These are phyloP conservation scores for Aphelinus atriplicis DNA, from an alignment of 1,140 invertebrate genomes.

Conservation along the genomic window DNA sequence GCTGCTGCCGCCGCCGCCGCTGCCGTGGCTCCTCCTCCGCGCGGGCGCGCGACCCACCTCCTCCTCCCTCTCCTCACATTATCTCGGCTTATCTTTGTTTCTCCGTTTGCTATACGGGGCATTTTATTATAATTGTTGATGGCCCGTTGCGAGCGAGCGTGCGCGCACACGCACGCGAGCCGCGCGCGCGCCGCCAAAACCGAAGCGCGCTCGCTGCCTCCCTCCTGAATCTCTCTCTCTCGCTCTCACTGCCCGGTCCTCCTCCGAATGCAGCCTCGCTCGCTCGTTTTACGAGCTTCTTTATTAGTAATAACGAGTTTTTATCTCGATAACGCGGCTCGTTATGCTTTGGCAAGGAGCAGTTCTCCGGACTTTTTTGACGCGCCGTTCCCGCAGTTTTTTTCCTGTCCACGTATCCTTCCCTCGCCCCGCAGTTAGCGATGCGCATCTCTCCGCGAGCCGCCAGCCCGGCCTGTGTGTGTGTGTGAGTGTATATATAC, in stretches of 20 bases:
- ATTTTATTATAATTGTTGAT: slow-evolving; percentile 66
- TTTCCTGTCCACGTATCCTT: no score
- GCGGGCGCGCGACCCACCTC: background rate
- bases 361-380: slow-evolving; percentile 17
- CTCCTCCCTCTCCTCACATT: slow-evolving; percentile 18
- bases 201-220: slow-evolving; percentile 7
- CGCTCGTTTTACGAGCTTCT: slow-evolving; percentile 50
- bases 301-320: slow-evolving; percentile 56
- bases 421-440: no score
- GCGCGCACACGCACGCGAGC: slow-evolving; percentile 27
- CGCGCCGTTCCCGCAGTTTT: background rate
- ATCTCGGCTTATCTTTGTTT: slow-evolving; percentile 41
- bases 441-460: no score
- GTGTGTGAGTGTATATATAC: no score
- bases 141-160: slow-evolving; percentile 45
- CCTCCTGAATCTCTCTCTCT: slow-evolving; percentile 8
- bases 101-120: slow-evolving; percentile 43
- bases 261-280: slow-evolving; percentile 45
- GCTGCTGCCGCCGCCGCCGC: slow-evolving; percentile 35
- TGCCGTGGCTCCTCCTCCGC: background rate
- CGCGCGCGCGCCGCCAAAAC: slow-evolving; percentile 47
- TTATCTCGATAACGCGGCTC: slow-evolving; percentile 51
- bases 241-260: slow-evolving; percentile 40
- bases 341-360: slow-evolving; percentile 43
- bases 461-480: no score